A percentile compares a stretch with the other conserved stretches of the same genome.
These are phyloP conservation scores for Ophraella communa DNA, from an alignment of 2,888 invertebrate genomes.

Conservation along the genomic window DNA sequence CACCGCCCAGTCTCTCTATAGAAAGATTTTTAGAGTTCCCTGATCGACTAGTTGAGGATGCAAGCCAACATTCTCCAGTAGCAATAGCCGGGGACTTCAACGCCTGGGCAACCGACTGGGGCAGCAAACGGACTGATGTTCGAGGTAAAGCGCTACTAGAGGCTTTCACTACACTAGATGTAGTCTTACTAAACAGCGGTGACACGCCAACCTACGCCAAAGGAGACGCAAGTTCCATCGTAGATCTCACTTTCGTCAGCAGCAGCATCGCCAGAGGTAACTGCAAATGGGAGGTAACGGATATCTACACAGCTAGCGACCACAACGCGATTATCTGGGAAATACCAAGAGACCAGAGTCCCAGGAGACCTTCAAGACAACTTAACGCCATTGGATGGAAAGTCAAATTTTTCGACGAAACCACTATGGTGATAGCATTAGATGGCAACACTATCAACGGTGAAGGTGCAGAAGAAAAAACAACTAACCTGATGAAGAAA, in stretches of 20 bases:
- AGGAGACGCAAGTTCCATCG: no score
- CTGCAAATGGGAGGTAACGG: neutral
- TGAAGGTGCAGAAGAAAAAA: no score
- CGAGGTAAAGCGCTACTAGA: slow-evolving; percentile 29
- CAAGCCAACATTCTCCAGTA: neutral
- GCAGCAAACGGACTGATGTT: slow-evolving; percentile 32
- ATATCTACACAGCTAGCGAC: neutral
- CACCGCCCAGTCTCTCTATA: neutral
- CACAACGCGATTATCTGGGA: no score
- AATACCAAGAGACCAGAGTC: no score
- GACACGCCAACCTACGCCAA: slow-evolving; percentile 30
- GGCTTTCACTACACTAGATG: slow-evolving; percentile 31
- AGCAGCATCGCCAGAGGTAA: neutral
- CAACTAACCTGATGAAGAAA: neutral
- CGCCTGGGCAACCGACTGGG: slow-evolving; percentile 37
- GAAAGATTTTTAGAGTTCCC: neutral
- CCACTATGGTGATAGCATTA: no score
- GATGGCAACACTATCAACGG: no score
- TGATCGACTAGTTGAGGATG: neutral
- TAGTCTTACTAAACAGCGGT: slow-evolving; percentile 15
- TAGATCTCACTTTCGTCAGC: neutral
- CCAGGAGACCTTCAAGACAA: no score
- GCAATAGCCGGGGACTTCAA: slow-evolving; percentile 37
- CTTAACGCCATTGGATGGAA: no score
- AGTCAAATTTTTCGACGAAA: no score